Evolutionary conservation across 2,113 vertebrate genomes (phyloP), one percentile per base, ranked within the genome.

Genomic region (Trichechus manatus): DNA sequence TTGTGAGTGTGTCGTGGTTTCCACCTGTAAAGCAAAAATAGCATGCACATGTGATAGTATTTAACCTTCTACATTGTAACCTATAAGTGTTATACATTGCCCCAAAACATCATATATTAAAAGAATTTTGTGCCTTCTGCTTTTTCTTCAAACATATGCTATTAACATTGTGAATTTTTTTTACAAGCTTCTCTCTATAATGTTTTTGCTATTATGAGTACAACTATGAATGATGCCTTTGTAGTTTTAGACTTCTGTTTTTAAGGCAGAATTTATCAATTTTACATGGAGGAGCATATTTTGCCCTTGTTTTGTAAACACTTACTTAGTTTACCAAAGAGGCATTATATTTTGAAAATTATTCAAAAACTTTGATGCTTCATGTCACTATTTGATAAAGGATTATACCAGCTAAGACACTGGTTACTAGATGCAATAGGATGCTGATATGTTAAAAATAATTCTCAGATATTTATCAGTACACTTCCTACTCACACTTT

Each of bases 231-330:
- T 53, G 1, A 89, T 86, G 7, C 66, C 66, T 89, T 75, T 94
- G 64, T 85, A 64, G 79, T 68, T 89, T 86, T 82, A 59, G 59
- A 70, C 23, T 33, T 95, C 53, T 59, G 13, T 31, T 36, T 33
- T 13, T 56, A 47, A 9, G 47, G 47, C 47, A 47, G 47, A 47
- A 47, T 94, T 88, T 42, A 80, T 75, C 36, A 64, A 0, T 95
- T 84, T 81, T 87, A 88, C 23, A 84, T 39, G 33, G 19, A 89
- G 75, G 33, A 80, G 6, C 23, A 8, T 94, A 89, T 92, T 78
- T 93, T 85, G 36, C 36, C 33, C 31, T 79, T 66, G 22, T 91
- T 94, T 85, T 91, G 3, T 97, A 94, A 92, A 92, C 74, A n/a
- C 15, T 94, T 97, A n/a, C 15, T 94, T 97, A 47, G 9, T 75